Percentiles rank a stretch among this genome's conserved stretches.
These are phyloP conservation scores for Tamias sibiricus DNA, from an alignment of 2,113 vertebrate species.

Conservation along the genomic window DNA sequence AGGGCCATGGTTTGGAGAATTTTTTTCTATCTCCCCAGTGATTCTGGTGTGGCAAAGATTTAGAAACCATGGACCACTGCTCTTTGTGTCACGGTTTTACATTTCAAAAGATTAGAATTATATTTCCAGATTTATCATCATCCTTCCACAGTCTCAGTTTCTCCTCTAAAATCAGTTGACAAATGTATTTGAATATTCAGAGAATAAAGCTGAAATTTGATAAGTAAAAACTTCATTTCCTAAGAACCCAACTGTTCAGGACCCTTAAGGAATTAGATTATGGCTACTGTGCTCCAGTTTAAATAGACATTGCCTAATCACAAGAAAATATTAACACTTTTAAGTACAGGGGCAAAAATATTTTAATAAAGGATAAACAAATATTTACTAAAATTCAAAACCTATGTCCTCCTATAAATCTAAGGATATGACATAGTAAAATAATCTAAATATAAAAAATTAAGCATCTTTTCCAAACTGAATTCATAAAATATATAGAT, in stretches of 20 bases:
- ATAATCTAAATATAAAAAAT: slow-evolving; percentile 25
- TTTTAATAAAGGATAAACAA: neutral
- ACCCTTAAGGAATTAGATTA: slow-evolving; percentile 47
- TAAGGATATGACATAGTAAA: neutral
- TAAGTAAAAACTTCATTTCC: slow-evolving; percentile 66
- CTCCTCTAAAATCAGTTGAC: slow-evolving; percentile 71
- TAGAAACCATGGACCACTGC: slow-evolving; percentile 3
- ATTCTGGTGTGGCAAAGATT: neutral
- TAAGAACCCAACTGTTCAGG: slow-evolving; percentile 62
- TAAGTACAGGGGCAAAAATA: slow-evolving; percentile 21
- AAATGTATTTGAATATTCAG: slow-evolving; percentile 83
- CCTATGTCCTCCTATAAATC: neutral
- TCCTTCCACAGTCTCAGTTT: slow-evolving; percentile 63
- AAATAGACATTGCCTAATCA: slow-evolving; percentile 40
- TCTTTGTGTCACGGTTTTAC: slow-evolving; percentile 37
- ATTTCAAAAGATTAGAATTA: slow-evolving; percentile 68
- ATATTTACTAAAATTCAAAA: slow-evolving; percentile 40
- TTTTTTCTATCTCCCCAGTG: neutral
- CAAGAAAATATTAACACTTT: neutral
- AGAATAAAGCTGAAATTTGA: slow-evolving; percentile 78
- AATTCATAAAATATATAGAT: slow-evolving; percentile 24
- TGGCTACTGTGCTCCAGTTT: neutral
- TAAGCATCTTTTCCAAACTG: slow-evolving; percentile 42
- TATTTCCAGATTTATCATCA: slow-evolving; percentile 77
- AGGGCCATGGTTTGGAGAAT: neutral